Evolutionary conservation across 2,888 invertebrate genomes (phyloP), one percentile per base, ranked within the genome.

Genomic region (Stenolophus ochropezus): DNA sequence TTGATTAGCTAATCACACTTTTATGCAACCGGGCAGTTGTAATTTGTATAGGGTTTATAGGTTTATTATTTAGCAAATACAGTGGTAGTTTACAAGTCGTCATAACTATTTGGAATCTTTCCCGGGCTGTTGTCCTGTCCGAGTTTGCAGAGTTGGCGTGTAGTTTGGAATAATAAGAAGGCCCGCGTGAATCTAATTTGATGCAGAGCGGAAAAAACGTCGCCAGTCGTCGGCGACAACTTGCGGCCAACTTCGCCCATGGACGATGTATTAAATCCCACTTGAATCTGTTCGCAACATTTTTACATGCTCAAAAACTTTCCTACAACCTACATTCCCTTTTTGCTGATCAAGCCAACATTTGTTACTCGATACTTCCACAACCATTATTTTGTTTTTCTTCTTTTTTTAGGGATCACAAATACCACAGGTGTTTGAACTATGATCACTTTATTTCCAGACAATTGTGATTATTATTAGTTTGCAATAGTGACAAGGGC

Each of bases 231-330:
- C 27, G 65, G 16, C 18, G 33, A 69, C 65, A 69, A 69, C 49
- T 47, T 49, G n/a, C 20, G 53, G 18, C 14, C 14, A 75, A 53
- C 18, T 51, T 75, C n/a, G n/a, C n/a, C n/a, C n/a, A n/a, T n/a
- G n/a, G 53, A 14, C 75, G 51, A 27, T 21, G 49, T 75, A 75
- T 75, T 75, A 75, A 75, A 75, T 73, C 75, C 75, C 75, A 53
- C 75, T 75, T 75, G 75, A 75, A 75, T 53, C 75, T 51, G 75
- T 75, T 75, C 21, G 47, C 16, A 73, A 49, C 73, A 73, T 73
- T 73, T 73, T 73, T 73, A 73, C 73, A 73, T 73, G 65, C 18
- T 69, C 33, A 69, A 69, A 69, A 69, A 69, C 65, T 73, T 73
- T 73, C n/a, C 73, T 49, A 73, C 73, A 49, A 73, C 73, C 73